Base-by-base conservation (phyloP, 2,113 vertebrate genomes). In the Emberiza fucata region DNA sequence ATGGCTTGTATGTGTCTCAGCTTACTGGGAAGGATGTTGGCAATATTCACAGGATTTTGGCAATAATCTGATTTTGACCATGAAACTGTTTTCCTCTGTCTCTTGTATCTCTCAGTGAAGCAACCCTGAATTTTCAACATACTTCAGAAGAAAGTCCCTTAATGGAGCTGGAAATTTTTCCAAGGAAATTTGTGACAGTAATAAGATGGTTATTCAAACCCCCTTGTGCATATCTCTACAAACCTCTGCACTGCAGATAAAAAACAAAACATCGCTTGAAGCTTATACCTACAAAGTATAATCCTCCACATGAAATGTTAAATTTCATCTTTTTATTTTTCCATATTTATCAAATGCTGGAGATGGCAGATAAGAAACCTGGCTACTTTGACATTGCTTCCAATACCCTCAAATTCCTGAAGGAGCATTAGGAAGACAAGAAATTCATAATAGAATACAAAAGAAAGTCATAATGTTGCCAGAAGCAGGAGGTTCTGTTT, bases 331-430 rank as follows among this genome's bases (percentile, higher is more conserved):
- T 11, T 12, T 12, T 24, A 16, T 77, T 56, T 63, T 53, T 53
- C 28, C 28, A 19, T 31, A 19, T 53, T 53, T 53, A 31, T 53
- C 51, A 90, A 81, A 66, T 37, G 29, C 22, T 66, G 70, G 68
- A 81, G 28, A 27, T 37, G n/a, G n/a, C 44, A 84, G 51, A 86
- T 56, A 37, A 90, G 45, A 70, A 78, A 65, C 42, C 82, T 93
- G 68, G 54, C 48, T 28, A n/a, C 19, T 93, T 94, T 77, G 79
- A 25, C 69, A 80, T 15, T 64, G 21, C 71, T 97, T 83, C 78
- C 68, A 90, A 63, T 72, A 65, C 39, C 78, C 60, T 91, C 59
- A 83, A 92, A 86, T n/a, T 90, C 70, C n/a, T 86, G 64, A 90
- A 19, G 28, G 70, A 91, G 27, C 35, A 53, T 4, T 40, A 48